Percentiles rank a stretch among this genome's conserved stretches.
Evolutionary conservation across 2,113 vertebrate genomes (phyloP).

Genomic region (Ahaetulla prasina): DNA sequence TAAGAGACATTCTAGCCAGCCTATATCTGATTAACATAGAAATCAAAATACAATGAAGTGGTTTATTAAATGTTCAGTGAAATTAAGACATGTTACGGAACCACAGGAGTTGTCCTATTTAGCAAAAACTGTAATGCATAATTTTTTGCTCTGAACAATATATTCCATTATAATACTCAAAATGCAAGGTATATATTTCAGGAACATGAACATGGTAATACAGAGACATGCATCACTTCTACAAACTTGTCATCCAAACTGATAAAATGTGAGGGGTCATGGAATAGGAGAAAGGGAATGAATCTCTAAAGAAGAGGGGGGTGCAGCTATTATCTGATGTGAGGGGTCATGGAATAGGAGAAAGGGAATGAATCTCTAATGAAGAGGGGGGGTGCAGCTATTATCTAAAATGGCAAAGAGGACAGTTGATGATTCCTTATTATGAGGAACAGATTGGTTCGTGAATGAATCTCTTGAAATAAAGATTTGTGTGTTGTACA

Average conservation of each 20-base stretch:
- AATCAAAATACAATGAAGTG: background rate
- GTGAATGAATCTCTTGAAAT: background rate
- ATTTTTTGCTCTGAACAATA: background rate
- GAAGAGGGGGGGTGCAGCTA: background rate
- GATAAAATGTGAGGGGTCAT: background rate
- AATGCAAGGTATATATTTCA: background rate
- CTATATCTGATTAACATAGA: background rate
- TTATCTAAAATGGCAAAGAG: background rate
- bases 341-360: background rate
- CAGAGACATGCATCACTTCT: background rate
- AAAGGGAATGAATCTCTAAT: background rate
- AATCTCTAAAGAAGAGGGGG: background rate
- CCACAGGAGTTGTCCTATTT: background rate
- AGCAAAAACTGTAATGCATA: background rate
- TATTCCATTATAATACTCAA: background rate
- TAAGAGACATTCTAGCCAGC: background rate
- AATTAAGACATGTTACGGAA: background rate
- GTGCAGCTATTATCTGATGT: background rate
- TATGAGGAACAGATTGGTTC: background rate
- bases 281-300: background rate
- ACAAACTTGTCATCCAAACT: background rate
- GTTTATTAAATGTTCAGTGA: background rate
- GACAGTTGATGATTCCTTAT: background rate
- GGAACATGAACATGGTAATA: background rate
- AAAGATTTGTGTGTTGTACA: background rate